Conservation (phyloP, 2,113 vertebrate species). For the Brienomyrus brachyistius region DNA sequence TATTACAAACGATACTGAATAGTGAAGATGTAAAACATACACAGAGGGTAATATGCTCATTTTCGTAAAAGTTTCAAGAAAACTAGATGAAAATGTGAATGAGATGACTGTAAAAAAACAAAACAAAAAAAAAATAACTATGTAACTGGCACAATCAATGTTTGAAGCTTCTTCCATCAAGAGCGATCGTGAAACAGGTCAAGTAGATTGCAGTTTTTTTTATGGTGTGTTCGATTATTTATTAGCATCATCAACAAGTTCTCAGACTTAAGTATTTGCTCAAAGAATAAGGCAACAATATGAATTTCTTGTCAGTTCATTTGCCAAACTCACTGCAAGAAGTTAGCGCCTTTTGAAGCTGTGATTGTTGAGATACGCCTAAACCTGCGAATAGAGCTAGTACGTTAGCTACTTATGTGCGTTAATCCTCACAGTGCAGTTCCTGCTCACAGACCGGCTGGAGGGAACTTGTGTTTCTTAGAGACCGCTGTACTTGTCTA, state of each 20-base stretch:
- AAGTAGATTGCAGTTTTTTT: neutral
- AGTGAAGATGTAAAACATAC: neutral
- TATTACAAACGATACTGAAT: neutral
- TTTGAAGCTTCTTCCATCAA: neutral
- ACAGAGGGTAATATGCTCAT: neutral
- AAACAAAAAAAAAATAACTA: neutral
- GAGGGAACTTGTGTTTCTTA: neutral
- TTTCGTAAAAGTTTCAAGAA: neutral
- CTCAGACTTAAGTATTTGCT: slow-evolving; percentile 8
- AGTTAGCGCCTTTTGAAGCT: slow-evolving; percentile 1
- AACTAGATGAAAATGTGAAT: neutral
- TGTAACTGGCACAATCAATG: slow-evolving; percentile 5
- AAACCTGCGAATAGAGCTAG: neutral
- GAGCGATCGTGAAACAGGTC: neutral
- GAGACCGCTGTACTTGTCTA: neutral
- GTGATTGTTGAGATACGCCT: slow-evolving; percentile 3
- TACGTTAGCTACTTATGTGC: neutral
- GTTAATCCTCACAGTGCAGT: neutral
- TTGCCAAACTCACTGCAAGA: neutral
- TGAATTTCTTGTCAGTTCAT: neutral
- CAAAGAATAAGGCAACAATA: neutral
- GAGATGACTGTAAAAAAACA: neutral
- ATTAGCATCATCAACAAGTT: neutral
- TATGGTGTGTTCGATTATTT: neutral
- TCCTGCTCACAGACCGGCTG: neutral